phyloP scores from a whole-genome alignment of 2,113 vertebrate species.

The Chloroceryle aenea region DNA sequence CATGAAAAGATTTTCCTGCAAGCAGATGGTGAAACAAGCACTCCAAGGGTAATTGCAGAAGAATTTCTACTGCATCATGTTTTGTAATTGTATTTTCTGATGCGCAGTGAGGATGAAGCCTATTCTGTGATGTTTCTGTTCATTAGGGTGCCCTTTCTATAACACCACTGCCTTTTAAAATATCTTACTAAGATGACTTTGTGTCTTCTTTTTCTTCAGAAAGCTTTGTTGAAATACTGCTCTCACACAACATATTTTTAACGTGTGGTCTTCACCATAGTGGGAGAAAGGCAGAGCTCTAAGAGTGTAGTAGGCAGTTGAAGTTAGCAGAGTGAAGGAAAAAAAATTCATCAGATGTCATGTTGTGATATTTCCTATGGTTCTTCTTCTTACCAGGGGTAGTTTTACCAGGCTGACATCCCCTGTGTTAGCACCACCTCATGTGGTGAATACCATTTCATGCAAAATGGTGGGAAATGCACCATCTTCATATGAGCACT shows the following conservation, averaged over 20 bases:
- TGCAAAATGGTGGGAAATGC: not conserved
- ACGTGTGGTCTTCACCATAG: not conserved
- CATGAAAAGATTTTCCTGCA: not conserved
- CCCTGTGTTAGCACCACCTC: not conserved
- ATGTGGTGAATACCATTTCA: not conserved
- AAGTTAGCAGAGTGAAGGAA: not conserved
- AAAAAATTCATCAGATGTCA: not conserved
- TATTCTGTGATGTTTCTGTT: not conserved
- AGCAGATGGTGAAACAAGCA: not conserved
- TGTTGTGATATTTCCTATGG: accelerated
- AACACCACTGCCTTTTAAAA: not conserved
- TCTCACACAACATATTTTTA: not conserved
- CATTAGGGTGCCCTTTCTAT: not conserved
- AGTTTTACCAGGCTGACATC: not conserved
- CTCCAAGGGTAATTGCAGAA: not conserved
- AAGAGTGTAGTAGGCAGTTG: not conserved
- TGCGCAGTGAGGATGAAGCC: not conserved
- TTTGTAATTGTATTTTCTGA: not conserved
- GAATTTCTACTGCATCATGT: not conserved
- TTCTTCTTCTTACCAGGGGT: not conserved
- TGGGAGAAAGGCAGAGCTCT: not conserved
- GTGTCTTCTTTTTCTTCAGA: not conserved
- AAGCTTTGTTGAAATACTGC: not conserved
- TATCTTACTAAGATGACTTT: not conserved
- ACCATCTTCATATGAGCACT: not conserved